phyloP scores from a whole-genome alignment of 2,888 invertebrate species.

The Conomelus anceps region DNA sequence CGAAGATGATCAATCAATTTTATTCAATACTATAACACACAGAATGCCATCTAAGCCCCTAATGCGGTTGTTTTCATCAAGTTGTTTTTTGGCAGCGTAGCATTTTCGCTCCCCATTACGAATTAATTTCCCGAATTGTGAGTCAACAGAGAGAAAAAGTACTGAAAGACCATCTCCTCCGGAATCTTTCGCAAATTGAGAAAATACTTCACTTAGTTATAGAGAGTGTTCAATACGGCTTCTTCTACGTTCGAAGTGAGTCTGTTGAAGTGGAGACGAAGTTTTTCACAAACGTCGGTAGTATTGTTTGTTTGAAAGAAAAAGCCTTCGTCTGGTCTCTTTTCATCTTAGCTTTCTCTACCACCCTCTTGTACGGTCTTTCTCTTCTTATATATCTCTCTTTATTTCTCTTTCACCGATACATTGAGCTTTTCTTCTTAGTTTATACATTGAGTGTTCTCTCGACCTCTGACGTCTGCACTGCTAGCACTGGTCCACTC shows the following conservation, averaged over 20 bases:
- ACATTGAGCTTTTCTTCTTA: not conserved
- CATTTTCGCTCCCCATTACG: not conserved
- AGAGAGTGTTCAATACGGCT: not conserved
- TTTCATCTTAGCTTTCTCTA: not conserved
- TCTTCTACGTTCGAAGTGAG: not conserved
- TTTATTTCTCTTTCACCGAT: not conserved
- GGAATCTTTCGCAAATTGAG: not conserved
- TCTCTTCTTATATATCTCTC: not conserved
- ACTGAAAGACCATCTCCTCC: not conserved
- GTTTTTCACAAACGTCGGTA: not conserved
- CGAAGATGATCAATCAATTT: too few species aligned
- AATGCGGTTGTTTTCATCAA: not conserved
- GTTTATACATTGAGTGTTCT: not conserved
- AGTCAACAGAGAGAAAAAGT: not conserved
- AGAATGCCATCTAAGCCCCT: not conserved
- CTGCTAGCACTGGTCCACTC: not conserved
- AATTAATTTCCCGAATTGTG: not conserved
- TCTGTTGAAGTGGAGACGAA: not conserved
- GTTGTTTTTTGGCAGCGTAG: not conserved
- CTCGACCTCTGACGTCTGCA: not conserved
- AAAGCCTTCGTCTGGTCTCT: not conserved
- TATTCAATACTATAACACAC: not conserved
- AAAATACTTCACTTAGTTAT: not conserved
- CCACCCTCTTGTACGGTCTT: too few species aligned
- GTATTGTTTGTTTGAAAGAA: not conserved